Base-by-base conservation (phyloP, 2,113 vertebrate species). In the Panurus biarmicus region DNA sequence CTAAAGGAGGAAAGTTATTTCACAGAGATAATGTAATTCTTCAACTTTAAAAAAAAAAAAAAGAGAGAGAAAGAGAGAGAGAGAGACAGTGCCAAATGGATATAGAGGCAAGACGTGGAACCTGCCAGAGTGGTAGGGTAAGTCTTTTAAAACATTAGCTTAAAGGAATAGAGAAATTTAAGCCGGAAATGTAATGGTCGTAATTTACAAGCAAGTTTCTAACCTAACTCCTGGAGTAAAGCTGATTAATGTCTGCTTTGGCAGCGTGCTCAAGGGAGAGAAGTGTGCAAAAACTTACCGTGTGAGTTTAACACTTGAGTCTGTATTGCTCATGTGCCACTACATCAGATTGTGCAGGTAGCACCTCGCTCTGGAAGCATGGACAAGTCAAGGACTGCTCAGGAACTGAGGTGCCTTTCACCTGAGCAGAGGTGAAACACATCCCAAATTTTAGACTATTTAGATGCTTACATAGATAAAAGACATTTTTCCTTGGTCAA, bases 1-100 rank as follows among this genome's bases (percentile, higher is more conserved):
- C 96, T 97, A 95, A 97, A 97, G 94, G 96, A 95, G 87, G 90
- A 97, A 98, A 97, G 93, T 97, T 97, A 97, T 98, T 98, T 96
- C 94, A 90, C 83, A 89, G 60, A 95, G 92, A 84, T 93, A 95
- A 92, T 91, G 81, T 88, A 95, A 97, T 93, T 96, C 90, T 90
- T 94, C 79, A 89, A 84, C 78, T 94, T 75, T 44, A 71, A 84
- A 79, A 72, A 40, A 65, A 53, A n/a, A 15, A 26, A 2, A 4
- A 1, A 62, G 2, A 47, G 7, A 24, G 15, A 38, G 21, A 42
- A 14, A 50, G 40, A 22, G 28, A 36, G 10, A 8, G 14, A 54
- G 28, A 79, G 47, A 69, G 10, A 86, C 42, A 13, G 57, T 58
- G 64, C 82, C 75, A 92, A 90, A 96, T 85, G 74, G 74, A 88